Base-by-base conservation (phyloP, 2,888 invertebrate species). In the Ophion obscuratus region DNA sequence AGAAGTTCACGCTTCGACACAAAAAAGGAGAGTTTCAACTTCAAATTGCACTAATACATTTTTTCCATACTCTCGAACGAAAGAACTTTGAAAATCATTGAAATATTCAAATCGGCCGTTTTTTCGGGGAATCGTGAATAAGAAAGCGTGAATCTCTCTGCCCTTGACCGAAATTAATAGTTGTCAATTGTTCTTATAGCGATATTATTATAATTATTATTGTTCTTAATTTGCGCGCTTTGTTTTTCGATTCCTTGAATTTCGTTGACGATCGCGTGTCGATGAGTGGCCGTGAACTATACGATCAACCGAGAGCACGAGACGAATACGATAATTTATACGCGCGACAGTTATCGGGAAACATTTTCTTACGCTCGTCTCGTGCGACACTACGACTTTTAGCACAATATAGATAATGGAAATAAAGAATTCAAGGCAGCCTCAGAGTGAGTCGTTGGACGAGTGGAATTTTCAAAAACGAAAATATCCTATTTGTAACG, bases 271-370 rank as follows among this genome's bases (percentile, higher is more conserved):
- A 47, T n/a, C 14, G 7, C 36, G n/a, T 62, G 57, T 20, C 68
- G 24, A 44, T 27, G 62, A 74, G 67, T 11, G 62, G 27, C 47
- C 68, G 27, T 71, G 64, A 71, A 66, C n/a, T 11, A 61, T 67
- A 73, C 36, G 68, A 14, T 79, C 61, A 27, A 67, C n/a, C 53
- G 14, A 36, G 27, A 31, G 17, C 11, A 20, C 36, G 75, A 59
- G 31, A 44, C 24, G 36, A 36, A 57, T 66, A 80, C 11, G 47
- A 61, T 9, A 47, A 79, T 47, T 59, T 57, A 73, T 73, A 40
- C 71, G 11, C n/a, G 66, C 67, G 66, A 40, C 24, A 61, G 67
- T 68, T 81, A 61, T 75, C 7, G 17, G 64, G 62, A 70, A 70
- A 70, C 3, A 61, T 68, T 81, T 74, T 17, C 10, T 7, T 62